Conservation (phyloP, 2,113 vertebrate genomes). For the Myrmecobius fasciatus region DNA sequence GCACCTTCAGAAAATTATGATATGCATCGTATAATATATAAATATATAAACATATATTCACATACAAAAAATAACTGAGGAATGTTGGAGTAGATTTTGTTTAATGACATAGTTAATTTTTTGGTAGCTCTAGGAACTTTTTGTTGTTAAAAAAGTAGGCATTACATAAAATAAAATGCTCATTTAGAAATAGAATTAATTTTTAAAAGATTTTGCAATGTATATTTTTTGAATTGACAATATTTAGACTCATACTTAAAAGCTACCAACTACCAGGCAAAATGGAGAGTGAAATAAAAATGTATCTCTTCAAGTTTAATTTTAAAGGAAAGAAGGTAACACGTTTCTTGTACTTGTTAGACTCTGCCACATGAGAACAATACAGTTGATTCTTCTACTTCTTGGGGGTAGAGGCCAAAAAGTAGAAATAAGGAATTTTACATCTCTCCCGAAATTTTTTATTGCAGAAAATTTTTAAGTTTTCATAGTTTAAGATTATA, state of each 20-base stretch:
- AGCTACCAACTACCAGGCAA: conserved; percentile 46
- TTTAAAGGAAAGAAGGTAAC: conserved; percentile 43
- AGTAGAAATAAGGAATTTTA: neutral
- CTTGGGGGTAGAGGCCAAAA: neutral
- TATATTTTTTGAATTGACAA: conserved; percentile 35
- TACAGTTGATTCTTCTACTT: conserved; percentile 1
- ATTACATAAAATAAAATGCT: conserved; percentile 39
- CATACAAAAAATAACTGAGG: conserved; percentile 70
- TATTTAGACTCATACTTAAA: conserved; percentile 57
- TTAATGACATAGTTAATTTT: conserved; percentile 81
- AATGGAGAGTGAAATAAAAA: conserved; percentile 56
- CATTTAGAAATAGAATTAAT: conserved; percentile 25
- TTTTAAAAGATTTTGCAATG: neutral
- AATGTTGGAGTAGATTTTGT: conserved; percentile 71
- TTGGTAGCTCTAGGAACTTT: conserved; percentile 62
- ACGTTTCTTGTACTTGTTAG: conserved; percentile 42
- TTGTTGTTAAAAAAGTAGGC: conserved; percentile 2
- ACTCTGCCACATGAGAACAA: neutral
- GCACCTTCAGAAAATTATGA: conserved; percentile 77
- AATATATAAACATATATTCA: neutral
- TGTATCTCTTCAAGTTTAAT: conserved; percentile 49
- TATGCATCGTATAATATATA: conserved; percentile 74
- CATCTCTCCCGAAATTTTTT: neutral
- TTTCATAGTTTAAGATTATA: neutral
- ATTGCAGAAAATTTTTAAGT: neutral